Evolutionary conservation across 1,140 invertebrate species (phyloP).

Genomic region (Zophobas morio): DNA sequence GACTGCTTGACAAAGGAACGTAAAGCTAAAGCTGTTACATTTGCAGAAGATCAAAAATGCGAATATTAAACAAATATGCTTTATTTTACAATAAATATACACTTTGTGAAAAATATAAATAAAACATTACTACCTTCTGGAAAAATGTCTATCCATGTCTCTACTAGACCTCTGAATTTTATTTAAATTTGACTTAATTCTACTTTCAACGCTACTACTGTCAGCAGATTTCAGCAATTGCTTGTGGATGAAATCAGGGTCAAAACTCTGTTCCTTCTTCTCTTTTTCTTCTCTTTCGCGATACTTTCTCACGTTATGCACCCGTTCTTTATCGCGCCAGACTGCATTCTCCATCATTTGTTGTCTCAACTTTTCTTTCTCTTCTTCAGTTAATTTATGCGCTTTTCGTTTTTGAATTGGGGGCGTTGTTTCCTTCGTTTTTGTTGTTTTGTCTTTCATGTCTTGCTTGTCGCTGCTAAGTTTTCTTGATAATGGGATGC

Average conservation of each 20-base stretch:
- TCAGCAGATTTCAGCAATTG: constrained; percentile 79
- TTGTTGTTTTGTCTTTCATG: constrained; percentile 11
- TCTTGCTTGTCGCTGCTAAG: constrained; percentile 11
- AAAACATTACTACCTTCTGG: constrained; percentile 68
- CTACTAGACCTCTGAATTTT: constrained; percentile 81
- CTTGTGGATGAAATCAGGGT: constrained; percentile 72
- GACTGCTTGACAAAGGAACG: constrained; percentile 11
- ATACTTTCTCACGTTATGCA: constrained; percentile 76
- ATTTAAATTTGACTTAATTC: constrained; percentile 86
- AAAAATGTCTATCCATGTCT: constrained; percentile 83
- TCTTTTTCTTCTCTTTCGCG: constrained; percentile 76
- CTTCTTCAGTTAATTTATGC: constrained; percentile 74
- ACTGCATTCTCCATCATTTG: constrained; percentile 90
- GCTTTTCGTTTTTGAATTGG: constrained; percentile 57
- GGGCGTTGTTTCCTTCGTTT: constrained; percentile 54
- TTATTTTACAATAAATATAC: background rate
- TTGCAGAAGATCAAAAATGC: constrained; percentile 20
- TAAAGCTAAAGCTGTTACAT: constrained; percentile 12
- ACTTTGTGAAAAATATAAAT: background rate
- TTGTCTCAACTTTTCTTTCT: constrained; percentile 78
- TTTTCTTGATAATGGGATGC: constrained; percentile 59
- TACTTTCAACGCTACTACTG: constrained; percentile 78
- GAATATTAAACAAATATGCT: constrained; percentile 1
- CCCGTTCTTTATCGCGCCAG: constrained; percentile 79
- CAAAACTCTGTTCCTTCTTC: constrained; percentile 68